Percentiles rank a stretch among this genome's conserved stretches.
Evolutionary conservation across 2,113 vertebrate species (phyloP).

Genomic region (Desmodus rotundus): DNA sequence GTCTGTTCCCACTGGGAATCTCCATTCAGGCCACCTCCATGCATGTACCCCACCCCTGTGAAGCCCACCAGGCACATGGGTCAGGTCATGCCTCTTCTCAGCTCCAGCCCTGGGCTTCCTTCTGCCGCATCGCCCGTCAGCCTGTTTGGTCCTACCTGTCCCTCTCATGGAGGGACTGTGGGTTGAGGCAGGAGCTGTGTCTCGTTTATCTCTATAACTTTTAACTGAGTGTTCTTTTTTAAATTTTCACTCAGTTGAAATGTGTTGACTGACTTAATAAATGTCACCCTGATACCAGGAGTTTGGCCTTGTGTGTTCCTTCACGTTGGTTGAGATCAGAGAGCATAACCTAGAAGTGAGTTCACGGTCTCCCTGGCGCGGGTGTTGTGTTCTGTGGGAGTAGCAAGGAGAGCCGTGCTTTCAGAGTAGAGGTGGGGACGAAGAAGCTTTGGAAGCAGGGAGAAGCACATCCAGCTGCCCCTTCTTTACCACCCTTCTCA

Average conservation of each 20-base stretch:
- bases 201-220: background rate
- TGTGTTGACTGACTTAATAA: background rate
- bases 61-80: background rate
- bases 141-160: background rate
- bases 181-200: background rate
- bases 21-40: background rate
- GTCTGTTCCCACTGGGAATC: background rate
- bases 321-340: background rate
- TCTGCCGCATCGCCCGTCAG: background rate
- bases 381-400: background rate
- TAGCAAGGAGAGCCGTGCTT: background rate
- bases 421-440: background rate
- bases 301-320: background rate
- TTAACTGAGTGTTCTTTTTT: background rate
- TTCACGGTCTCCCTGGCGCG: rapidly evolving
- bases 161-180: background rate
- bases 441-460: background rate
- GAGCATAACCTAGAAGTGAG: background rate
- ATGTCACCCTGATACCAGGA: background rate
- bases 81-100: background rate
- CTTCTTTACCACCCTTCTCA: background rate
- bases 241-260: background rate
- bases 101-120: background rate
- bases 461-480: background rate
- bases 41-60: background rate